These are phyloP conservation scores for Hetaerina titia DNA, from an alignment of 2,888 invertebrate genomes.

Conservation along the genomic window DNA sequence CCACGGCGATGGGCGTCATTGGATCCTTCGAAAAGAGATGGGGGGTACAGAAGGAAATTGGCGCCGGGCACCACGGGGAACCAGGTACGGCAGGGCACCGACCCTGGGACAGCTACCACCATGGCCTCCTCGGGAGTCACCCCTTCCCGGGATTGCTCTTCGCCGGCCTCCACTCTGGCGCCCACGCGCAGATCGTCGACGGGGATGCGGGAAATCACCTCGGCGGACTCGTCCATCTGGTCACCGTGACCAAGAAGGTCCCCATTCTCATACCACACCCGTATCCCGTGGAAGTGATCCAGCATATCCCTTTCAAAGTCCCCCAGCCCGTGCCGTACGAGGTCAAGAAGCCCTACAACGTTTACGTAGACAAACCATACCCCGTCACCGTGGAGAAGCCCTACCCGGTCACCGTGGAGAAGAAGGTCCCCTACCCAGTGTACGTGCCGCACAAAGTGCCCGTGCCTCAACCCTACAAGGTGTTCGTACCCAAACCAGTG, in stretches of 20 bases:
- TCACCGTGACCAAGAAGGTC: constrained; percentile 9
- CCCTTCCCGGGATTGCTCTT: too few relatives aligned
- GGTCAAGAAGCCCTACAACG: constrained; percentile 68
- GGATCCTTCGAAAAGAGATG: too few relatives aligned
- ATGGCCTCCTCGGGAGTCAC: too few relatives aligned
- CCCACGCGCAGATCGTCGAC: too few relatives aligned
- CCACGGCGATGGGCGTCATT: too few relatives aligned
- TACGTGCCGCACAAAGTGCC: constrained; percentile 76
- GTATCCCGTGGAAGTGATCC: neutral
- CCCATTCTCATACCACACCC: constrained; percentile 7
- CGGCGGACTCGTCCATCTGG: neutral
- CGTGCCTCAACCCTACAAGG: constrained; percentile 73
- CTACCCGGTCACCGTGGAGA: constrained; percentile 72
- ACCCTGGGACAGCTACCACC: too few relatives aligned
- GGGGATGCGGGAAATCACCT: neutral
- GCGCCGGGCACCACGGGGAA: too few relatives aligned
- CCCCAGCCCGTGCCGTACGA: constrained; percentile 15
- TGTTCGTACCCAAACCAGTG: constrained; percentile 70
- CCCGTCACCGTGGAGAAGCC: constrained; percentile 65
- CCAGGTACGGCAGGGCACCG: too few relatives aligned
- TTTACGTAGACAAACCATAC: constrained; percentile 67
- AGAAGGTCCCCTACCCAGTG: constrained; percentile 70
- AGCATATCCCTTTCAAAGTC: neutral
- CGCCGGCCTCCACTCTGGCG: too few relatives aligned
- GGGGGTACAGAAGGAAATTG: too few relatives aligned